Percentiles rank a stretch among this genome's conserved stretches.
Conservation (phyloP, 2,113 vertebrate genomes). For the Pavo muticus region DNA sequence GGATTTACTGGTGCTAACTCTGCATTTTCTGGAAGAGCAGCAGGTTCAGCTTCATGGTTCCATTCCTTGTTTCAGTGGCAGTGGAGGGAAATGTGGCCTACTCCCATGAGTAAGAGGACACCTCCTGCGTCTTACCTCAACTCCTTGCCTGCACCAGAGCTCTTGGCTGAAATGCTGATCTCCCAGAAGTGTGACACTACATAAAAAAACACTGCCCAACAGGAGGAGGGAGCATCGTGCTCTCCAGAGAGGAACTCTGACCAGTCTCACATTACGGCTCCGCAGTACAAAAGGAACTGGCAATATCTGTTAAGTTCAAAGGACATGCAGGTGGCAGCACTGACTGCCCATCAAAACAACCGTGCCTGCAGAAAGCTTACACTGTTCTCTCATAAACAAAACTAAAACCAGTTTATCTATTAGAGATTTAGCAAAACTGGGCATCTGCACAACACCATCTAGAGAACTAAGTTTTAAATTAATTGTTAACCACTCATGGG, state of each 20-base stretch:
- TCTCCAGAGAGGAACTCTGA: background rate
- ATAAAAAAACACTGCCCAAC: background rate
- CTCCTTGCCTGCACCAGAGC: background rate
- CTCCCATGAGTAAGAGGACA: background rate
- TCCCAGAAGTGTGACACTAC: background rate
- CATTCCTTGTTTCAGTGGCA: background rate
- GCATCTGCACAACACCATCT: background rate
- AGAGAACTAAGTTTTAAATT: background rate
- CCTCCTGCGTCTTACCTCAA: background rate
- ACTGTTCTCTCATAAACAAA: background rate
- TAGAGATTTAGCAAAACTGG: background rate
- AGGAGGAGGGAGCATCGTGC: accelerated
- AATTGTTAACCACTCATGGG: background rate
- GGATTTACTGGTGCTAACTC: background rate
- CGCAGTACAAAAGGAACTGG: background rate
- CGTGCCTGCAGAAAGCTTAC: background rate
- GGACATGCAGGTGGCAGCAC: background rate
- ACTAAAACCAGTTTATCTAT: background rate
- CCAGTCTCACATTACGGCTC: accelerated
- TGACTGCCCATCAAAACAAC: background rate
- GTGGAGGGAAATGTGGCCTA: background rate
- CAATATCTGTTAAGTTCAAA: background rate
- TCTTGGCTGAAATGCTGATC: background rate
- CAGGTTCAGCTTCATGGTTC: background rate
- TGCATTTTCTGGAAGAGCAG: conserved; percentile 13